Evolutionary conservation across 2,888 invertebrate genomes (phyloP).

Genomic region (Drosophila flavopinicola): DNA sequence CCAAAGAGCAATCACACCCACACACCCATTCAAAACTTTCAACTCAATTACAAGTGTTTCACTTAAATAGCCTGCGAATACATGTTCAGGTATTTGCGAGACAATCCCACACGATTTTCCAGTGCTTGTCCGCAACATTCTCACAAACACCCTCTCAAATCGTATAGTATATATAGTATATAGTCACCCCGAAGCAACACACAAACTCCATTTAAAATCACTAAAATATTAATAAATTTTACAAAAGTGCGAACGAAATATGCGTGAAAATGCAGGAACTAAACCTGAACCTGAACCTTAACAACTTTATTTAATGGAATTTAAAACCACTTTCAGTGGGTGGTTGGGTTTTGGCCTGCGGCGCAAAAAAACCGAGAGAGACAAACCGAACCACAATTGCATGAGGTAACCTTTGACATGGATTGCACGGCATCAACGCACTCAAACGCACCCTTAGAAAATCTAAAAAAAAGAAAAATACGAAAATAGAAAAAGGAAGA

Average conservation of each 20-base stretch:
- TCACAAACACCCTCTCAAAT: slow-evolving; percentile 13
- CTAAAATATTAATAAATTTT: slow-evolving; percentile 82
- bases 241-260: slow-evolving; percentile 82
- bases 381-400: slow-evolving; percentile 71
- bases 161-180: too few relatives aligned
- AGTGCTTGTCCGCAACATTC: slow-evolving; percentile 14
- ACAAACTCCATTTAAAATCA: slow-evolving; percentile 80
- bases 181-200: slow-evolving; percentile 50
- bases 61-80: slow-evolving; percentile 43
- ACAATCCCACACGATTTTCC: slow-evolving; percentile 2
- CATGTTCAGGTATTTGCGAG: slow-evolving; percentile 16
- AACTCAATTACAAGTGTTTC: slow-evolving; percentile 63
- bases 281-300: slow-evolving; percentile 62
- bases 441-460: slow-evolving; percentile 52
- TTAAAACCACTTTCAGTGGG: slow-evolving; percentile 77
- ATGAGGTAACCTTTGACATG: slow-evolving; percentile 77
- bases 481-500: slow-evolving; percentile 9
- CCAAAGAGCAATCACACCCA: not conserved
- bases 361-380: slow-evolving; percentile 41
- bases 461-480: slow-evolving; percentile 28
- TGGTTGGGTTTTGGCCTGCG: slow-evolving; percentile 56
- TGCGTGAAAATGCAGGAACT: slow-evolving; percentile 73
- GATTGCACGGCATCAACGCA: slow-evolving; percentile 15
- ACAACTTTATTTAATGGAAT: slow-evolving; percentile 84
- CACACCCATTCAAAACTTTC: not conserved